These are phyloP conservation scores for Caenorhabditis japonica DNA, from an alignment of 2,888 invertebrate genomes.

Conservation along the genomic window DNA sequence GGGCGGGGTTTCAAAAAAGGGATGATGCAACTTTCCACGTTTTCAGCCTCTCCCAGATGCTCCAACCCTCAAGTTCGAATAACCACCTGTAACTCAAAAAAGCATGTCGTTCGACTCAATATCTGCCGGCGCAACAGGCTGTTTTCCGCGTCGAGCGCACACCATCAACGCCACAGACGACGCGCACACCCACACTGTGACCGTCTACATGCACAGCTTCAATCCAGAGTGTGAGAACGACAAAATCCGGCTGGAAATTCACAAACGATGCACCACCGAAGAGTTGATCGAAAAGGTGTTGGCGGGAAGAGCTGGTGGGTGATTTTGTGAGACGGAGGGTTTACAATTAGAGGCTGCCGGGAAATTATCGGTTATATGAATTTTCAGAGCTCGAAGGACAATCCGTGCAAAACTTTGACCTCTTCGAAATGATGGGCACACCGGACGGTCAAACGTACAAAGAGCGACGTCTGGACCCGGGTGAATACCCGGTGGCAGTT, in stretches of 20 bases:
- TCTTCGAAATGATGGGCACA: conserved; percentile 77
- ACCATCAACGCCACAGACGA: conserved; percentile 70
- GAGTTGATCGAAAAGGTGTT: conserved; percentile 89
- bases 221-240: conserved; percentile 81
- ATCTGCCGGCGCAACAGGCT: conserved; percentile 59
- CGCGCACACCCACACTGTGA: conserved; percentile 63
- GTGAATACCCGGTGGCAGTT: conserved; percentile 80
- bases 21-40: too few species aligned
- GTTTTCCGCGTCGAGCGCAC: conserved; percentile 71
- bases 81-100: too few species aligned
- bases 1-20: too few species aligned
- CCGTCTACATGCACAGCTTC: conserved; percentile 73
- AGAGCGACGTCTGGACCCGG: conserved; percentile 85
- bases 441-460: conserved; percentile 86
- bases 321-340: too few species aligned
- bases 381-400: conserved; percentile 65
- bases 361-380: not conserved
- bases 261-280: conserved; percentile 91
- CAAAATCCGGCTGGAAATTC: conserved; percentile 90
- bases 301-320: conserved; percentile 65
- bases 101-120: conserved; percentile 70
- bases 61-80: too few species aligned
- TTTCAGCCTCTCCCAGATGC: not conserved
- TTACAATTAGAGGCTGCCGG: not conserved
- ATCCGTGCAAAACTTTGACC: conserved; percentile 72